Conservation (phyloP, 2,113 vertebrate genomes). For the Arizona elegans region DNA sequence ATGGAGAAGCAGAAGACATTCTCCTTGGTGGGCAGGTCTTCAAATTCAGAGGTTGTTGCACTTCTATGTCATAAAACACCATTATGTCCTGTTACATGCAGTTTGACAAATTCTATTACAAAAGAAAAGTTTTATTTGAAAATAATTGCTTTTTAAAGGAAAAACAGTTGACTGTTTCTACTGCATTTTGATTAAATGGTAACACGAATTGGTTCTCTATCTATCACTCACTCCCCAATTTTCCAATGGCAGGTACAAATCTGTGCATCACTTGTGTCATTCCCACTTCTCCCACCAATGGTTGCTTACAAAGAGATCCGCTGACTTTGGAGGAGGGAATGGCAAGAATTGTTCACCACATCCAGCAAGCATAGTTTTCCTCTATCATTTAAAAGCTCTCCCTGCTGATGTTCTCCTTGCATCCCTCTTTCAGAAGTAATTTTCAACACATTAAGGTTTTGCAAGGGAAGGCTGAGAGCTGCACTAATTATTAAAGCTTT, state of each 20-base stretch:
- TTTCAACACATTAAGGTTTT: constrained; percentile 9
- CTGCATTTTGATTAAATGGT: background rate
- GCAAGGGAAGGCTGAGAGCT: background rate
- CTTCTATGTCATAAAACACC: background rate
- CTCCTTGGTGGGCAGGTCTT: background rate
- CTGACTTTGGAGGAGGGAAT: background rate
- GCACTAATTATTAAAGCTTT: background rate
- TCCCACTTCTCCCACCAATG: background rate
- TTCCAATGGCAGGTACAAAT: background rate
- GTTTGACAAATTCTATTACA: background rate
- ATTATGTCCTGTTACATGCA: background rate
- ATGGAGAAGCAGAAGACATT: background rate
- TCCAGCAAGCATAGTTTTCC: background rate
- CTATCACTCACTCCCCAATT: background rate
- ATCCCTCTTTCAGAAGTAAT: constrained; percentile 9
- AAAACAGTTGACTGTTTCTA: background rate
- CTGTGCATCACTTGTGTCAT: background rate
- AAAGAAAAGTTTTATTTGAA: background rate
- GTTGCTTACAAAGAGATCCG: constrained; percentile 9
- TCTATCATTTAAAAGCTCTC: constrained; percentile 5
- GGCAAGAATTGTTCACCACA: background rate
- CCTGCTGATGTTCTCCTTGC: background rate
- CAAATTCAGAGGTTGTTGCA: background rate
- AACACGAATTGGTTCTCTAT: background rate
- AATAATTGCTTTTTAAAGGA: background rate